Conservation (phyloP, 2,113 vertebrate species). For the Neopipo cinnamomea region DNA sequence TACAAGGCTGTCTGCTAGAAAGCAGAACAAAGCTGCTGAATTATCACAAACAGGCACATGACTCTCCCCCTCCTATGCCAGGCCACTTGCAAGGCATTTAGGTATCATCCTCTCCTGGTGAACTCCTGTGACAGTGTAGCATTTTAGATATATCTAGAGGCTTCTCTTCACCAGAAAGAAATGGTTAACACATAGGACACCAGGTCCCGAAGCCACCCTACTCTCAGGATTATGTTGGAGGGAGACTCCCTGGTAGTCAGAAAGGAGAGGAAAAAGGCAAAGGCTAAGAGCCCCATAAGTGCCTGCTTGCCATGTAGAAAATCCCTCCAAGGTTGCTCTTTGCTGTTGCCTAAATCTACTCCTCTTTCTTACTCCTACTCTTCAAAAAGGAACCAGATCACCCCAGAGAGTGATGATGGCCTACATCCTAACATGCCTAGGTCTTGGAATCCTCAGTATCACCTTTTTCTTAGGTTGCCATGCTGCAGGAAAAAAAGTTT, state of each 20-base stretch:
- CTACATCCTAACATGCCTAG: not conserved
- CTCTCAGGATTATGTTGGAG: not conserved
- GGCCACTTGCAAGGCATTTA: not conserved
- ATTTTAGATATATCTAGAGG: not conserved
- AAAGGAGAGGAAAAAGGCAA: not conserved
- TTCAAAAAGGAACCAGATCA: not conserved
- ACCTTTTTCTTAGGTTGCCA: not conserved
- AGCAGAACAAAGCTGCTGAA: not conserved
- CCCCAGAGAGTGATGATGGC: not conserved
- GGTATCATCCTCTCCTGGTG: not conserved
- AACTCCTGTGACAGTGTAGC: not conserved
- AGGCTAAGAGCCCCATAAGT: not conserved
- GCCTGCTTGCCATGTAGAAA: not conserved
- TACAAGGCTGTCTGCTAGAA: not conserved
- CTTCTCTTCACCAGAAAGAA: not conserved
- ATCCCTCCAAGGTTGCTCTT: not conserved
- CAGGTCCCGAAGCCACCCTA: not conserved
- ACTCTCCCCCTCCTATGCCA: not conserved
- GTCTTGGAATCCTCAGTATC: not conserved
- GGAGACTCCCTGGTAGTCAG: accelerated
- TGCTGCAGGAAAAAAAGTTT: not conserved
- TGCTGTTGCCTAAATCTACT: not conserved
- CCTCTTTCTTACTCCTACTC: not conserved
- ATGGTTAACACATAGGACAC: not conserved
- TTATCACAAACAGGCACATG: not conserved